These are phyloP conservation scores for Procavia capensis DNA, from an alignment of 2,113 vertebrate genomes.

Conservation along the genomic window DNA sequence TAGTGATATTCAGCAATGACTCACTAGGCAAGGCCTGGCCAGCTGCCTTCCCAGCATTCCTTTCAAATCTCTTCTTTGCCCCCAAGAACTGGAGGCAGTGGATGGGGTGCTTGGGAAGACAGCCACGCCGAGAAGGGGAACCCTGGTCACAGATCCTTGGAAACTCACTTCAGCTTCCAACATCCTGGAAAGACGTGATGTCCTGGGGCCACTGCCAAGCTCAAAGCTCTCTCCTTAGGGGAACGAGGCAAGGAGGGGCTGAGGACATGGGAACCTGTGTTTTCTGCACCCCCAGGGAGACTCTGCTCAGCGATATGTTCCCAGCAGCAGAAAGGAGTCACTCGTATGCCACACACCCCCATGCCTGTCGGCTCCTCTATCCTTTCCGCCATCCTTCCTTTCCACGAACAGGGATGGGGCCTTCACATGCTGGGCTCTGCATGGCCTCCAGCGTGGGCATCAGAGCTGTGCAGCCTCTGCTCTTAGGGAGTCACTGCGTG, in stretches of 20 bases:
- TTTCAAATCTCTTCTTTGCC: too few relatives aligned
- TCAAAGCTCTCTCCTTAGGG: conserved; percentile 66
- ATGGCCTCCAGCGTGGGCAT: not conserved
- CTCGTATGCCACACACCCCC: not conserved
- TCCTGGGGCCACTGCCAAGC: conserved; percentile 73
- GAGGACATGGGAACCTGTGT: not conserved
- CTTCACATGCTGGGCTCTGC: accelerated
- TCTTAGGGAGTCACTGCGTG: accelerated
- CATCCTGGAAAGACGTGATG: conserved; percentile 14
- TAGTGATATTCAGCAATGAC: too few relatives aligned
- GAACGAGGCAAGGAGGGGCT: not conserved
- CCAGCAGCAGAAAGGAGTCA: not conserved
- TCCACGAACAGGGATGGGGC: not conserved
- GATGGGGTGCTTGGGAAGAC: not conserved
- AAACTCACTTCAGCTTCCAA: conserved; percentile 6
- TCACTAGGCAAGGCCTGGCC: not conserved
- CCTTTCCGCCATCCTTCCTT: not conserved
- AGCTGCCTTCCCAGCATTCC: not conserved
- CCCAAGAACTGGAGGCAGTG: not conserved
- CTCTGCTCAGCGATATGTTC: not conserved
- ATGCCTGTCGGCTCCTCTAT: not conserved
- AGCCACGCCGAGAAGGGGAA: not conserved
- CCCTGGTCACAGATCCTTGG: conserved; percentile 31
- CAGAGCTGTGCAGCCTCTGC: accelerated
- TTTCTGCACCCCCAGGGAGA: not conserved